Evolutionary conservation across 92 coral and sea anemone genomes (phyloP).

Genomic region (Zoanthus sansibaricus): DNA sequence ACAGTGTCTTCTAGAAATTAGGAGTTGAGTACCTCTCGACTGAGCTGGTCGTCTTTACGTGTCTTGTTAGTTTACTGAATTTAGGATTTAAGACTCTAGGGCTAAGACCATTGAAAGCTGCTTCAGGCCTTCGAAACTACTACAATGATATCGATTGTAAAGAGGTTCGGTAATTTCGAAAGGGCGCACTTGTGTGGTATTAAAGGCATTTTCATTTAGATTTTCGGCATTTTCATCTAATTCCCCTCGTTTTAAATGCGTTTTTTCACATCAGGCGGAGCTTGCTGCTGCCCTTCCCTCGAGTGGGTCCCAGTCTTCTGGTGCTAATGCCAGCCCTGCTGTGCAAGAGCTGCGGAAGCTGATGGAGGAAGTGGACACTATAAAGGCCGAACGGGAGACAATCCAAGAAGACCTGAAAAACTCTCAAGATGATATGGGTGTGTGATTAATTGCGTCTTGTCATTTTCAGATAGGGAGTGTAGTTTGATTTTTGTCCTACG

Average conservation of each 20-base stretch:
- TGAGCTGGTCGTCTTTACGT: too few species aligned
- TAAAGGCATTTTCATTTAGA: neutral
- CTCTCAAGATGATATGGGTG: slow-evolving; percentile 96
- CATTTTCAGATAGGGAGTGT: neutral
- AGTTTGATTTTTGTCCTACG: neutral
- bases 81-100: too few species aligned
- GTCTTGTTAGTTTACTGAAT: too few species aligned
- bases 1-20: too few species aligned
- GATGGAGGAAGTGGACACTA: slow-evolving; percentile 86
- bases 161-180: neutral
- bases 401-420: slow-evolving; percentile 87
- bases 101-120: too few species aligned
- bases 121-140: neutral
- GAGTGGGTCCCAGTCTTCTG: slow-evolving; percentile 78
- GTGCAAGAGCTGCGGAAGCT: slow-evolving; percentile 86
- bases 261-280: slow-evolving; percentile 70
- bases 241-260: too few species aligned
- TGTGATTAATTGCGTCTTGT: neutral
- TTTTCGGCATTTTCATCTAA: neutral
- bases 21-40: too few species aligned
- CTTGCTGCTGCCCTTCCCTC: slow-evolving; percentile 88
- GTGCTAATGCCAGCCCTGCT: slow-evolving; percentile 80
- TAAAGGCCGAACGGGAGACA: slow-evolving; percentile 88
- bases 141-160: neutral
- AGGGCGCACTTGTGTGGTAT: too few species aligned